A percentile compares a stretch with the other conserved stretches of the same genome.
Conservation (phyloP, 2,797 vertebrate species). For the Artibeus lituratus region DNA sequence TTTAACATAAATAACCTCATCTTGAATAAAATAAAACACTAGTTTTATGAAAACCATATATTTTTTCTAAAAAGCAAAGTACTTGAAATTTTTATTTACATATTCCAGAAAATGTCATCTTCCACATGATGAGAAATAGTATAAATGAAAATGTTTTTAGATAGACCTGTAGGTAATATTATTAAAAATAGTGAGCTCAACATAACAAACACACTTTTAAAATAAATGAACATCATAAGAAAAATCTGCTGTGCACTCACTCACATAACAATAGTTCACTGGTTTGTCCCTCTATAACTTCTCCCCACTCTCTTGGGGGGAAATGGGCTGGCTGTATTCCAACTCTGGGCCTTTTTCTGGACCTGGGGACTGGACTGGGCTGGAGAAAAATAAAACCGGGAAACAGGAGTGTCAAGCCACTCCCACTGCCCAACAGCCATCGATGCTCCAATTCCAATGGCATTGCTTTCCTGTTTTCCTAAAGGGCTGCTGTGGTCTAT, state of each 20-base stretch:
- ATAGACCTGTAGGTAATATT: neutral
- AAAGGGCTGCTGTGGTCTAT: neutral
- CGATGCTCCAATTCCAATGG: neutral
- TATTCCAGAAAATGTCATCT: neutral
- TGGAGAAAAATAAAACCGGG: neutral
- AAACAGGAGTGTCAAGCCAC: neutral
- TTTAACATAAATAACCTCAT: neutral
- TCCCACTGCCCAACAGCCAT: neutral
- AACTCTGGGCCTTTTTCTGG: neutral
- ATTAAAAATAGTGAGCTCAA: neutral
- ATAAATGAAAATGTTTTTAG: neutral
- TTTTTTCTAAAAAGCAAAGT: neutral
- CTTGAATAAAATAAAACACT: neutral
- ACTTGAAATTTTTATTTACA: neutral
- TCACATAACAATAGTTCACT: neutral
- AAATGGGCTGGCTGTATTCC: neutral
- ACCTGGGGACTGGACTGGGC: neutral
- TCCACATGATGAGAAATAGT: neutral
- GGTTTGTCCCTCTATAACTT: neutral
- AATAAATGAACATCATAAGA: neutral
- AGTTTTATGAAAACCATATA: neutral
- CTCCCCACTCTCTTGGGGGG: neutral
- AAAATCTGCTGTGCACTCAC: neutral
- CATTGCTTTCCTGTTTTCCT: neutral
- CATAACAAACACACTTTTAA: neutral